Base-by-base conservation (phyloP, 2,888 invertebrate genomes). In the Colostygia pectinataria region DNA sequence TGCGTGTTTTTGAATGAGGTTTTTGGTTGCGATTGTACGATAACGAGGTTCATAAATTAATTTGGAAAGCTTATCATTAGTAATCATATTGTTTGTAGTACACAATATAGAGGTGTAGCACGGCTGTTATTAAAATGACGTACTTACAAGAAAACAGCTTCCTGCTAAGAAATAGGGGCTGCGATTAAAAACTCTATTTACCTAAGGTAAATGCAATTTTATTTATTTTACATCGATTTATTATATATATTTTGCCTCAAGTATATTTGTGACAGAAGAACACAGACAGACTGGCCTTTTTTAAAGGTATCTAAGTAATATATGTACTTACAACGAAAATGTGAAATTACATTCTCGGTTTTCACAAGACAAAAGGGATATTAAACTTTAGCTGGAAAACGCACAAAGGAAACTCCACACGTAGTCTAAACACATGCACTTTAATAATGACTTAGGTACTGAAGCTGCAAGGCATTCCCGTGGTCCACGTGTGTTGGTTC, bases 351-450 rank as follows among this genome's bases (percentile, higher is more conserved):
- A 53, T 37, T 44, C 36, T 31, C 23, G 36, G 20, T 43, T 40
- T 36, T 12, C 32, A 48, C 25, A 28, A 40, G 27, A 28, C 27
- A 36, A 44, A 47, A 27, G 25, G 20, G 24, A 37, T 32, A 43
- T 49, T 38, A 34, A 24, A 44, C 45, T 42, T 41, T 28, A 38
- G 31, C 25, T 10, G 44, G 44, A 45, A 43, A 53, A 38, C 24
- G 29, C 34, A 39, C 53, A 49, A 48, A 49, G 41, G 44, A 38
- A 36, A 50, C 23, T 18, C 25, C 32, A 12, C 27, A n/a, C 31
- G 12, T 18, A 33, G 13, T 40, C 36, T 18, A 43, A 49, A 38
- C 10, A 50, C 27, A 20, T 6, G 20, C 4, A 6, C 2, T 18
- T 3, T 18, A 20, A 1, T 20, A 20, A 20, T 20, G 6, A 6